Conservation (phyloP, 2,797 vertebrate species). For the Podarcis lilfordi region DNA sequence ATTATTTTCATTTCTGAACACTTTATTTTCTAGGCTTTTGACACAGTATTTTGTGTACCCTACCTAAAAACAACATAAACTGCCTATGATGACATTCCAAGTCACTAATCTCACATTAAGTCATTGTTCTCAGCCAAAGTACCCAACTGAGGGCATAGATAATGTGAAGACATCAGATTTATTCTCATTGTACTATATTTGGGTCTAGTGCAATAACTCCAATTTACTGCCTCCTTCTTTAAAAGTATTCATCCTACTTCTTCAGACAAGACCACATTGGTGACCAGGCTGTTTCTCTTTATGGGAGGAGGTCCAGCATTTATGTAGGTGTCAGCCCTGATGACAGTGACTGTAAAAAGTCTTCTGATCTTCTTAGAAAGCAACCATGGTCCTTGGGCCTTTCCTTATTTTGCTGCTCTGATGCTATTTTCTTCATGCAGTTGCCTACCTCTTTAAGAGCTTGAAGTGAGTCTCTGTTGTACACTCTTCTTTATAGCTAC, state of each 20-base stretch:
- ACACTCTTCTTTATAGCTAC: not conserved
- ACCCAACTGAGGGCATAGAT: not conserved
- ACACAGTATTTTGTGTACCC: not conserved
- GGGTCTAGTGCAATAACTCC: no score
- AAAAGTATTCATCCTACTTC: not conserved
- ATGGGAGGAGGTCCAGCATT: not conserved
- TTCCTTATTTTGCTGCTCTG: not conserved
- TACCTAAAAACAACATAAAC: not conserved
- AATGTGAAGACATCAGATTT: not conserved
- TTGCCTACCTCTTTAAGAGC: not conserved
- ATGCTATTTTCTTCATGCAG: not conserved
- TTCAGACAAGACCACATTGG: not conserved
- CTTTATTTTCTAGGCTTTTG: not conserved
- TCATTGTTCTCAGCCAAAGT: not conserved
- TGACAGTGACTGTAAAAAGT: not conserved
- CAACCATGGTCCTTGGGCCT: not conserved
- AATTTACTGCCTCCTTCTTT: not conserved
- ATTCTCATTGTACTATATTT: not conserved
- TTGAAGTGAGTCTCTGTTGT: not conserved
- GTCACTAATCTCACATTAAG: not conserved
- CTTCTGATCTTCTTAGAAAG: not conserved
- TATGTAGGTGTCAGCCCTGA: not conserved
- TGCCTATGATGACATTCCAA: not conserved
- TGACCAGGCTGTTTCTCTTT: not conserved
- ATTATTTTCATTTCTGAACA: conserved; percentile 21